Percentiles rank a stretch among this genome's conserved stretches.
These are phyloP conservation scores for Ceyx cyanopectus DNA, from an alignment of 2,113 vertebrate species.

Conservation along the genomic window DNA sequence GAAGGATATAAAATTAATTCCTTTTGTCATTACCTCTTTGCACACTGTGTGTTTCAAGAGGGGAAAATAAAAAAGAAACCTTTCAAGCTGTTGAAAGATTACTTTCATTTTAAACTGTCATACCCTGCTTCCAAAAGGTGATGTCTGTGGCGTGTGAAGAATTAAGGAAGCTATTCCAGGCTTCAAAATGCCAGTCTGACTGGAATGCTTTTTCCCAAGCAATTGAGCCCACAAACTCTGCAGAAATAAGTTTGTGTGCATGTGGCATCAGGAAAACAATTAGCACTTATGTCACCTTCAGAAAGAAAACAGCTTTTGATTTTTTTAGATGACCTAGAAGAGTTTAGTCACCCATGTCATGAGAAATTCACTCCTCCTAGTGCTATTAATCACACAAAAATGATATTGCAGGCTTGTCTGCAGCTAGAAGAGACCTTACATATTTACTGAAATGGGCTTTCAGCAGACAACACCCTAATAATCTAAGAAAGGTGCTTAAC, in stretches of 20 bases:
- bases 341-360: background rate
- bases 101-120: constrained; percentile 52
- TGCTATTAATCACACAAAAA: background rate
- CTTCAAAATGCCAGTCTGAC: background rate
- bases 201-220: background rate
- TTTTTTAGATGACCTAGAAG: background rate
- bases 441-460: background rate
- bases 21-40: constrained; percentile 11
- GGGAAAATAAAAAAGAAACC: background rate
- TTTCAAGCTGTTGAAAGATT: constrained; percentile 50
- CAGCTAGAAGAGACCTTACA: background rate
- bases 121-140: background rate
- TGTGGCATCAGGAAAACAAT: background rate
- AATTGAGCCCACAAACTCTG: background rate
- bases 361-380: background rate
- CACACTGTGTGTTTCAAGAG: background rate
- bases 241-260: background rate
- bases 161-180: background rate
- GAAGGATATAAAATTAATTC: constrained; percentile 41
- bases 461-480: background rate
- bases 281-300: background rate
- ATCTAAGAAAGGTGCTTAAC: background rate
- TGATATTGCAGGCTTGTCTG: background rate
- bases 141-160: background rate
- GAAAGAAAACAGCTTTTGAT: background rate